A percentile compares a stretch with the other conserved stretches of the same genome.
These are phyloP conservation scores for Poeciliopsis infans DNA, from an alignment of 2,797 vertebrate genomes.

Conservation along the genomic window DNA sequence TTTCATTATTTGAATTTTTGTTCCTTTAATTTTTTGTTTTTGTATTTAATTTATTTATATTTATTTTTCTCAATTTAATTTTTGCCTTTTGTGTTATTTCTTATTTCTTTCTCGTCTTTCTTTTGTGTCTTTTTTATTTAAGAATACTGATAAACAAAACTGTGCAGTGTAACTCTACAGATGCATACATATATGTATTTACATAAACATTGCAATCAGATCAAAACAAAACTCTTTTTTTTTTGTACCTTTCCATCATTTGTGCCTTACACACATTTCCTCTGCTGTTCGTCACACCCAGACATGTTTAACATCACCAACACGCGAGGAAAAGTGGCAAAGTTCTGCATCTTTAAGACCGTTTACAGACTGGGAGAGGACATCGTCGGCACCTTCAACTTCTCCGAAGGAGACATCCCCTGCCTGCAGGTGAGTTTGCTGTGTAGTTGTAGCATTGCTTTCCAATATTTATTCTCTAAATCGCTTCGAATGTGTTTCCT, in stretches of 20 bases:
- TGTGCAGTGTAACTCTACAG: background rate
- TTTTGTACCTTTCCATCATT: background rate
- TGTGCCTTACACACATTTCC: conserved; percentile 1
- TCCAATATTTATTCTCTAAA: background rate
- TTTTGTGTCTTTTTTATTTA: background rate
- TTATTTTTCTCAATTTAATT: too few species aligned
- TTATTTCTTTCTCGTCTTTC: background rate
- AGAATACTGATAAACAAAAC: background rate
- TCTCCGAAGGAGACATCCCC: conserved; percentile 94
- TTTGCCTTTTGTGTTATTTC: background rate
- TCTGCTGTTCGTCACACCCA: conserved; percentile 55
- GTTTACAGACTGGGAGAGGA: conserved; percentile 97
- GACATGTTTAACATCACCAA: conserved; percentile 98
- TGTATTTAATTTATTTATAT: too few species aligned
- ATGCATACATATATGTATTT: background rate
- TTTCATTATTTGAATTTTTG: too few species aligned
- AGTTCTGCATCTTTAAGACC: conserved; percentile 96
- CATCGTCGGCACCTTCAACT: conserved; percentile 92
- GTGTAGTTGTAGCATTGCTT: background rate
- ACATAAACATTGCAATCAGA: background rate
- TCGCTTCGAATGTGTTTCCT: conserved; percentile 8
- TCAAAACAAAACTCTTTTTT: background rate
- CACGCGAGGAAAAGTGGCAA: conserved; percentile 91
- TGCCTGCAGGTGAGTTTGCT: conserved; percentile 88
- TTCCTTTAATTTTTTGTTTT: too few species aligned